Base-by-base conservation (phyloP, 2,113 vertebrate genomes). In the Apteryx mantelli region DNA sequence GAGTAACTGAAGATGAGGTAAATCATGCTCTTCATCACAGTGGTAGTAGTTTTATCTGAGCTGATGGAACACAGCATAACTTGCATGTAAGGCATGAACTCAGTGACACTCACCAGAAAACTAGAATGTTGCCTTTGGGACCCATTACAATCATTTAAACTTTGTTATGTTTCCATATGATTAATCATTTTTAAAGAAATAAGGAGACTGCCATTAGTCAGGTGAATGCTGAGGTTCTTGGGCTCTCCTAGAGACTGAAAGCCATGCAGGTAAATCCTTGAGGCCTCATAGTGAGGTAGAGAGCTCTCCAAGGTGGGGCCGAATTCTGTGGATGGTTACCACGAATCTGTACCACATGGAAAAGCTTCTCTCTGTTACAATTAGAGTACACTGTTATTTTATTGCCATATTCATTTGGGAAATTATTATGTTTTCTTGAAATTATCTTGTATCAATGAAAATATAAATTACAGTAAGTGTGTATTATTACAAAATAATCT, bases 161-260 rank as follows among this genome's bases (percentile, higher is more conserved):
- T 48, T 81, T 61, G 36, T 92, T 94, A 53, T 90, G n/a, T 93
- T 97, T 95, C 61, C 89, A 8, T 88, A 64, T 78, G 86, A 82
- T 84, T 86, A 91, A 81, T 90, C 19, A 15, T 42, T 92, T 96
- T 84, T 76, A 58, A 90, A 96, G 53, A 89, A 96, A 78, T 77
- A 90, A 52, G 24, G 66, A 87, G 78, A 68, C 12, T 20, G 0
- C 60, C 86, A 13, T 89, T 95, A 89, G 36, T 38, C 36, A 38
- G 38, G 56, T 60, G 76, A n/a, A 30, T 79, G 63, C 13, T 76
- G 75, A 91, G 26, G 60, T 87, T 93, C 78, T 46, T 83, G 60
- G 53, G 94, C 58, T 82, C 17, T 30, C 11, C 40, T 65, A 87
- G 90, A 78, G 48, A 38, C 69, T 89, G 63, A 88, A 92, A 87